A percentile compares a stretch with the other conserved stretches of the same genome.
These are phyloP conservation scores for Acomys russatus DNA, from an alignment of 2,797 vertebrate genomes.

Conservation along the genomic window DNA sequence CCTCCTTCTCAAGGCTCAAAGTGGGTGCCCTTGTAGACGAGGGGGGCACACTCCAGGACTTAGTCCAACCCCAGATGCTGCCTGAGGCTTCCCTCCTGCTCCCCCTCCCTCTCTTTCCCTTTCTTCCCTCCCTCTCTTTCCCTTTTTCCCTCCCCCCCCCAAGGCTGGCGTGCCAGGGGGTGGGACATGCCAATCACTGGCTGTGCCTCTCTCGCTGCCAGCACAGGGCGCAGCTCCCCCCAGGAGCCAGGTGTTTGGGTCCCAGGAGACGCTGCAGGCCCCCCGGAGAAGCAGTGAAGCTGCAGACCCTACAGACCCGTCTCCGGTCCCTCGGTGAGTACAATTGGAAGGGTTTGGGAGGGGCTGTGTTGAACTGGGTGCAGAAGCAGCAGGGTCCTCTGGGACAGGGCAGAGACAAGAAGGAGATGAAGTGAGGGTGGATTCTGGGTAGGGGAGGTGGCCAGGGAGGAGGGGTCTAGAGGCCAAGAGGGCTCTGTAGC, in stretches of 20 bases:
- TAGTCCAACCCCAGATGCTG: constrained; percentile 71
- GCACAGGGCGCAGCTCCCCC: constrained; percentile 85
- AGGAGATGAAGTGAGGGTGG: constrained; percentile 25
- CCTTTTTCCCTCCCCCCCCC: constrained; percentile 50
- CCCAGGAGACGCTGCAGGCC: constrained; percentile 77
- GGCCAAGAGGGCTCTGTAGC: neutral
- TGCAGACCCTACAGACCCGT: constrained; percentile 73
- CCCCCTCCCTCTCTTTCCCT: constrained; percentile 75
- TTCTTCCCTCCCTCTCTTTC: constrained; percentile 69
- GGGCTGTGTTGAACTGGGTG: constrained; percentile 3
- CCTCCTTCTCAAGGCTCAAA: constrained; percentile 34
- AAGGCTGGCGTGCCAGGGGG: constrained; percentile 85
- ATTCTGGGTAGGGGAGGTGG: constrained; percentile 49
- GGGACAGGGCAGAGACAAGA: constrained; percentile 20
- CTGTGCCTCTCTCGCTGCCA: constrained; percentile 85
- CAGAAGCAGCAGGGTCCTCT: constrained; percentile 43
- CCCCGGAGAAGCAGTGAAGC: constrained; percentile 62
- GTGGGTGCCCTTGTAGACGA: constrained; percentile 58
- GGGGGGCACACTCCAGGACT: constrained; percentile 68
- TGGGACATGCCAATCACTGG: constrained; percentile 86
- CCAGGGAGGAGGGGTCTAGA: constrained; percentile 57
- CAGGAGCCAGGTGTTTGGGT: constrained; percentile 85
- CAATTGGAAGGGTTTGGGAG: constrained; percentile 47
- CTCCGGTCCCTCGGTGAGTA: constrained; percentile 81
- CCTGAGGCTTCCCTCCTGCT: constrained; percentile 76